phyloP scores from a whole-genome alignment of 2,797 vertebrate species.

The Enteromius argenteus region DNA sequence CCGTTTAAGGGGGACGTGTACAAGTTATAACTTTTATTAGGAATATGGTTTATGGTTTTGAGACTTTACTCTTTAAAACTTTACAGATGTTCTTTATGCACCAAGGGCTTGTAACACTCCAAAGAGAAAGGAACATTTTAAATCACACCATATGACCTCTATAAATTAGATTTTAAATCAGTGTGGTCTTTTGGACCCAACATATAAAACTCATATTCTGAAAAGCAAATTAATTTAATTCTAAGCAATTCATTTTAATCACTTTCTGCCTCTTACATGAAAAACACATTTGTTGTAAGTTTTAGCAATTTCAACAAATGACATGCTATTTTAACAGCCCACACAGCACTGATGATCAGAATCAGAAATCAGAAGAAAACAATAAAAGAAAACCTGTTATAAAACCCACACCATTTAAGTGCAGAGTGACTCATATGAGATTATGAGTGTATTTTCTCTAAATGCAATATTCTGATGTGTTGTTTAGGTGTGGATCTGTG shows the following conservation, averaged over 20 bases:
- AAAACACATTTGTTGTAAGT: constrained; percentile 68
- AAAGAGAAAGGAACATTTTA: too few species aligned
- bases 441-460: not conserved
- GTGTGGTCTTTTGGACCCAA: not conserved
- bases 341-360: not conserved
- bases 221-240: not conserved
- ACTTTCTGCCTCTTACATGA: constrained; percentile 67
- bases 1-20: too few species aligned
- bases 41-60: too few species aligned
- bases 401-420: not conserved
- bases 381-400: not conserved
- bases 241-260: not conserved
- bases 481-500: constrained; percentile 23
- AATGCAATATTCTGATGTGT: constrained; percentile 5
- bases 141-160: too few species aligned
- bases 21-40: too few species aligned
- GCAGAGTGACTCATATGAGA: not conserved
- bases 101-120: too few species aligned
- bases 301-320: constrained; percentile 42
- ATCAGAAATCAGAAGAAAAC: not conserved
- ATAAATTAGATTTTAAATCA: not conserved
- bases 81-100: too few species aligned
- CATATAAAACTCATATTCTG: not conserved
- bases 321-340: not conserved
- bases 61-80: too few species aligned